These are phyloP conservation scores for Acipenser transmontanus DNA, from an alignment of 2,797 vertebrate species.

Conservation along the genomic window DNA sequence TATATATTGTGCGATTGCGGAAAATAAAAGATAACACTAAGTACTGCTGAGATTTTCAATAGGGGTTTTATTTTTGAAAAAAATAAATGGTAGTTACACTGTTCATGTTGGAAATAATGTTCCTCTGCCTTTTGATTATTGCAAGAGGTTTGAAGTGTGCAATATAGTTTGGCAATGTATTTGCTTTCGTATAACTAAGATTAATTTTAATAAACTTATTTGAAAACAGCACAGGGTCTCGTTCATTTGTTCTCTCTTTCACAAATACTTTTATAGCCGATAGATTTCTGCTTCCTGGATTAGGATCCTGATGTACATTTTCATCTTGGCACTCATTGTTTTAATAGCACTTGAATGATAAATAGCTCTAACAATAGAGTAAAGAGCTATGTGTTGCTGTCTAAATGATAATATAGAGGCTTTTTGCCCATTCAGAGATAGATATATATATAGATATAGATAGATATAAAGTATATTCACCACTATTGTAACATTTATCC, in stretches of 20 bases:
- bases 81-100: conserved; percentile 32
- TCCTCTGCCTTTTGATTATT: conserved; percentile 44
- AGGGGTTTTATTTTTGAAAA: conserved; percentile 65
- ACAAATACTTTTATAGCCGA: background rate
- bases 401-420: too few relatives aligned
- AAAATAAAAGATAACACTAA: conserved; percentile 31
- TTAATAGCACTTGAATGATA: too few relatives aligned
- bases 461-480: too few relatives aligned
- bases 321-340: too few relatives aligned
- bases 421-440: too few relatives aligned
- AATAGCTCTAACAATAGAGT: too few relatives aligned
- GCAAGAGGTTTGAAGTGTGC: conserved; percentile 52
- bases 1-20: conserved; percentile 41
- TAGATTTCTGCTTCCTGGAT: too few relatives aligned
- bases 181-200: conserved; percentile 21
- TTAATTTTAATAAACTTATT: conserved; percentile 41
- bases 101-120: conserved; percentile 42
- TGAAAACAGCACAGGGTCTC: conserved; percentile 14
- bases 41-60: conserved; percentile 69
- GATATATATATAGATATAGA: too few relatives aligned
- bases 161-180: conserved; percentile 49
- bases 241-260: background rate
- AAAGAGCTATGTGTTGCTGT: too few relatives aligned
- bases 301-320: too few relatives aligned
- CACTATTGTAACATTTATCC: too few relatives aligned